Evolutionary conservation across 2,888 invertebrate species (phyloP).

Genomic region (Chironomus riparius): DNA sequence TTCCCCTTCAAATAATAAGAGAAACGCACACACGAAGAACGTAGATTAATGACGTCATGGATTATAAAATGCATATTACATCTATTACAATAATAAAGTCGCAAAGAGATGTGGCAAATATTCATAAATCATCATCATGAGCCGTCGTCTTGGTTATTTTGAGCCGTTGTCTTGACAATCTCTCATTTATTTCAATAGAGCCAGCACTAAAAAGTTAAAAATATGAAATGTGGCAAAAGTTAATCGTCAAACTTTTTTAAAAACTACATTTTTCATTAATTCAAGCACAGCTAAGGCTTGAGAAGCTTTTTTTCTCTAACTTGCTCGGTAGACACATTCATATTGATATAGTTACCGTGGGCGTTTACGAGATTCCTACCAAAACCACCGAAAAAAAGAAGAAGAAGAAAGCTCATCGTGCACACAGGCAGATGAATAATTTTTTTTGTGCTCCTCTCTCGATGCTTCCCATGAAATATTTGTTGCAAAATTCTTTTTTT

Average conservation of each 20-base stretch:
- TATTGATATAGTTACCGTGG: constrained; percentile 25
- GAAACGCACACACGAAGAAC: background rate
- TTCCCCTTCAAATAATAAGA: background rate
- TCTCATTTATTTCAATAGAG: background rate
- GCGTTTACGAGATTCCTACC: constrained; percentile 23
- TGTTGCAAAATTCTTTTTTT: background rate
- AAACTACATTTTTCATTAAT: background rate
- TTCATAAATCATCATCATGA: background rate
- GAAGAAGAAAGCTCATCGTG: background rate
- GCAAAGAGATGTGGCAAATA: too few relatives aligned
- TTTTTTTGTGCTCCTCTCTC: background rate
- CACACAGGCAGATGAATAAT: background rate
- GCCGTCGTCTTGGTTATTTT: background rate
- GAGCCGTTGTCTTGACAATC: background rate
- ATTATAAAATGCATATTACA: background rate
- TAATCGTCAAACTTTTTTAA: background rate
- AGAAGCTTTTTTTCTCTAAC: background rate
- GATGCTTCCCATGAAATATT: background rate
- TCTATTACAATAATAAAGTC: too few relatives aligned
- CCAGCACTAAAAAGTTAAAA: background rate
- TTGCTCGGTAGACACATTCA: background rate
- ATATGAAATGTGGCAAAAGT: background rate
- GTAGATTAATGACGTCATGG: background rate
- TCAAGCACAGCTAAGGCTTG: background rate
- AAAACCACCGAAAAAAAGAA: constrained; percentile 12